These are phyloP conservation scores for Leguminivora glycinivorella DNA, from an alignment of 1,140 invertebrate genomes.

Conservation along the genomic window DNA sequence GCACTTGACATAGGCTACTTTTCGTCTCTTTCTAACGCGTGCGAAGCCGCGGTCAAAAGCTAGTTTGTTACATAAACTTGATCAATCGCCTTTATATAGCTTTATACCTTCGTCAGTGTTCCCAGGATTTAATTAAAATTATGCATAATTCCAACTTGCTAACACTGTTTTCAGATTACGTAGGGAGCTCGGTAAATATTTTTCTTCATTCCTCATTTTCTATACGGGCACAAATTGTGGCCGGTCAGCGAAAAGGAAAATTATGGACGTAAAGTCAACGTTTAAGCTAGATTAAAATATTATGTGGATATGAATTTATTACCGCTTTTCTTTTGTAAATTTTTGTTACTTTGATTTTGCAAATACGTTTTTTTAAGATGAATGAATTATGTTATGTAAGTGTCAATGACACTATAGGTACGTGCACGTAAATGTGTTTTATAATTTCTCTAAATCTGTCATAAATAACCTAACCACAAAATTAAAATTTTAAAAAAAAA, in stretches of 20 bases:
- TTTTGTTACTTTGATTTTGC: too few species aligned
- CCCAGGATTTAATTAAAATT: not conserved
- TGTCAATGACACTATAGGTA: too few species aligned
- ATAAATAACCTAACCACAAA: too few species aligned
- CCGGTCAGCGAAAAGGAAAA: conserved; percentile 8
- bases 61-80: not conserved
- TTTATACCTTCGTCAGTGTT: not conserved
- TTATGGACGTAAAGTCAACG: not conserved
- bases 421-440: too few species aligned
- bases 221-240: not conserved
- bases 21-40: too few species aligned
- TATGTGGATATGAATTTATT: not conserved
- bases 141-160: conserved; percentile 11
- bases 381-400: too few species aligned
- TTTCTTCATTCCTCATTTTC: conserved; percentile 7
- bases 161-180: not conserved
- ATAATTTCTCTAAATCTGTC: too few species aligned
- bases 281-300: not conserved
- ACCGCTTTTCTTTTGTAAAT: too few species aligned
- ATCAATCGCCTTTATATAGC: not conserved
- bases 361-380: too few species aligned
- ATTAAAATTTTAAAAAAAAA: too few species aligned
- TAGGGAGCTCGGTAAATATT: not conserved
- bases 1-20: too few species aligned
- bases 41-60: too few species aligned